These are phyloP conservation scores for Didymodactylos carnosus DNA, from an alignment of 2,888 invertebrate species.

Conservation along the genomic window DNA sequence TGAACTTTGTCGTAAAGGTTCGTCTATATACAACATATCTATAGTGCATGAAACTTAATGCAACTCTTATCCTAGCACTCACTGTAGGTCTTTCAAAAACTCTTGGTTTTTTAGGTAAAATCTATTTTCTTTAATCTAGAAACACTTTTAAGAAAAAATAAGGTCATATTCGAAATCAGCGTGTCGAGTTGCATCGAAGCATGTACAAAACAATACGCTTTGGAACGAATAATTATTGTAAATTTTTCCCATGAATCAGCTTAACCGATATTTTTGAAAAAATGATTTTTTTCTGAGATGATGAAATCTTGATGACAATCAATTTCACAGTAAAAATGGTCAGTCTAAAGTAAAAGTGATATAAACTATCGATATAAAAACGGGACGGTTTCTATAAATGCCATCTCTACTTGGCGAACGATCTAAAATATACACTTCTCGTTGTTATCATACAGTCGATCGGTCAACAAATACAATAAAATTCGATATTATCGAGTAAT, in stretches of 20 bases:
- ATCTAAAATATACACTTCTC: slow-evolving; percentile 36
- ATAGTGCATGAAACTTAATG: too few species aligned
- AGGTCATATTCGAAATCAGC: too few species aligned
- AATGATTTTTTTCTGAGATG: slow-evolving; percentile 28
- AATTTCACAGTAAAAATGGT: slow-evolving; percentile 35
- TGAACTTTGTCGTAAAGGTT: too few species aligned
- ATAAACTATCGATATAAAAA: slow-evolving; percentile 37
- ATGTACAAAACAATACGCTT: too few species aligned
- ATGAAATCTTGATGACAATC: slow-evolving; percentile 38
- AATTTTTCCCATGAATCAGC: background rate
- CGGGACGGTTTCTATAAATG: slow-evolving; percentile 11
- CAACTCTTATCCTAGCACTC: too few species aligned
- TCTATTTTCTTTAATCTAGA: too few species aligned
- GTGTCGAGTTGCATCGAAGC: too few species aligned
- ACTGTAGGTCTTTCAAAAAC: too few species aligned
- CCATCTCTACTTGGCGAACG: background rate
- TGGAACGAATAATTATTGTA: background rate
- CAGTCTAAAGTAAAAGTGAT: slow-evolving; percentile 32
- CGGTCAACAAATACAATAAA: slow-evolving; percentile 37
- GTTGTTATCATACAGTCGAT: slow-evolving; percentile 32
- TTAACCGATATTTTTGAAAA: background rate
- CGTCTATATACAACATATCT: too few species aligned
- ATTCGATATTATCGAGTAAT: slow-evolving; percentile 24
- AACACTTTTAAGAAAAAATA: too few species aligned
- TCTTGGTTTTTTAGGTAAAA: too few species aligned